Conservation (phyloP, 2,797 vertebrate genomes). For the Vipera ursinii region DNA sequence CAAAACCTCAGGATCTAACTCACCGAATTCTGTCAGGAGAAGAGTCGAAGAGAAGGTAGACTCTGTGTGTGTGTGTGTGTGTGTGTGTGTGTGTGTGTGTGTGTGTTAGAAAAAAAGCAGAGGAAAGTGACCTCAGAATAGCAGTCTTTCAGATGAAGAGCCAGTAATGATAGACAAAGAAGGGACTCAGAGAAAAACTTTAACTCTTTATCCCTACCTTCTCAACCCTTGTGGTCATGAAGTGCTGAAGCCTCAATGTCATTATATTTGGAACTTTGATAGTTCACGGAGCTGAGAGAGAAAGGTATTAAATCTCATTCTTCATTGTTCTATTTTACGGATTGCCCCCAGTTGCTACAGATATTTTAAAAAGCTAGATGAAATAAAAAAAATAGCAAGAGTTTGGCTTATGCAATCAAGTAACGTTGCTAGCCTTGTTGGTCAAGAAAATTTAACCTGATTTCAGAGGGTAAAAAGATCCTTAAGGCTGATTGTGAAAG, state of each 20-base stretch:
- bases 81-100: too few relatives aligned
- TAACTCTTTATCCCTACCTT: neutral
- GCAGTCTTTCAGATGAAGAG: neutral
- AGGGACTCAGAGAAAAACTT: neutral
- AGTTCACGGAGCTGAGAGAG: neutral
- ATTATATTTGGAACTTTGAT: neutral
- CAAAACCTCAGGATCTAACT: neutral
- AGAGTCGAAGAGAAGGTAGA: neutral
- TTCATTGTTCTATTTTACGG: neutral
- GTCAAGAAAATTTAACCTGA: neutral
- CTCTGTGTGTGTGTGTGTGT: neutral
- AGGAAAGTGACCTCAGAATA: neutral
- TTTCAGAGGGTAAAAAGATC: neutral
- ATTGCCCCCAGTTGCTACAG: neutral
- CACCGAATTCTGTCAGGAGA: neutral
- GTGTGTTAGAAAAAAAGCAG: neutral
- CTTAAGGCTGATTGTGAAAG: neutral
- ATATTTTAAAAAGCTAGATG: neutral
- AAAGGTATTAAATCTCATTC: neutral
- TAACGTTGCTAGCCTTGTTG: neutral
- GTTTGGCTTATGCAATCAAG: neutral
- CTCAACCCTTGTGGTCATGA: neutral
- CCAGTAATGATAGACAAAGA: neutral
- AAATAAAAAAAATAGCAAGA: neutral
- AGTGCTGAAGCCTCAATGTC: neutral